phyloP scores from a whole-genome alignment of 2,797 vertebrate species.

The Liasis olivaceus region DNA sequence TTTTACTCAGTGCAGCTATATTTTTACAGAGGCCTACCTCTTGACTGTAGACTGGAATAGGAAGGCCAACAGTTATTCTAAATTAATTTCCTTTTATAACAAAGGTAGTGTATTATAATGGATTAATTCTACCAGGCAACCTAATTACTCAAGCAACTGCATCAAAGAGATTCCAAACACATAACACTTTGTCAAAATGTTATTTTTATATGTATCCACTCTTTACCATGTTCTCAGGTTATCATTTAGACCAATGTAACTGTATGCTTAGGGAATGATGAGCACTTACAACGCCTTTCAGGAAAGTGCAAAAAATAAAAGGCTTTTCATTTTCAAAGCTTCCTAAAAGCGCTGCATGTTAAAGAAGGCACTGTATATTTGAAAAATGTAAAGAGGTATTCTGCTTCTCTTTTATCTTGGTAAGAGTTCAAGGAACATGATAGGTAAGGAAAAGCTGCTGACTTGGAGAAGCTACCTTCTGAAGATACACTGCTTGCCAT shows the following conservation, averaged over 20 bases:
- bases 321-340: background rate
- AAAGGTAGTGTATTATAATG: background rate
- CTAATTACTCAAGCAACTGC: background rate
- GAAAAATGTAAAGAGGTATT: background rate
- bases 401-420: background rate
- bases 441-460: background rate
- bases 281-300: background rate
- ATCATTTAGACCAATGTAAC: background rate
- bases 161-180: slow-evolving; percentile 4
- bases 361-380: background rate
- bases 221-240: background rate
- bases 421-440: background rate
- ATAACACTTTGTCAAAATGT: background rate
- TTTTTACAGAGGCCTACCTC: background rate
- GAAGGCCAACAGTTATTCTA: background rate
- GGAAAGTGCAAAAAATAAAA: background rate
- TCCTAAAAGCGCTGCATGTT: background rate
- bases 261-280: background rate
- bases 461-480: background rate
- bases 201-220: background rate
- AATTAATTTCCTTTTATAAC: background rate
- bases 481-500: background rate
- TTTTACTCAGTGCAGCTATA: background rate
- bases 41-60: background rate
- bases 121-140: background rate